phyloP scores from a whole-genome alignment of 92 coral and sea anemone genomes.

The Zoanthus sansibaricus region DNA sequence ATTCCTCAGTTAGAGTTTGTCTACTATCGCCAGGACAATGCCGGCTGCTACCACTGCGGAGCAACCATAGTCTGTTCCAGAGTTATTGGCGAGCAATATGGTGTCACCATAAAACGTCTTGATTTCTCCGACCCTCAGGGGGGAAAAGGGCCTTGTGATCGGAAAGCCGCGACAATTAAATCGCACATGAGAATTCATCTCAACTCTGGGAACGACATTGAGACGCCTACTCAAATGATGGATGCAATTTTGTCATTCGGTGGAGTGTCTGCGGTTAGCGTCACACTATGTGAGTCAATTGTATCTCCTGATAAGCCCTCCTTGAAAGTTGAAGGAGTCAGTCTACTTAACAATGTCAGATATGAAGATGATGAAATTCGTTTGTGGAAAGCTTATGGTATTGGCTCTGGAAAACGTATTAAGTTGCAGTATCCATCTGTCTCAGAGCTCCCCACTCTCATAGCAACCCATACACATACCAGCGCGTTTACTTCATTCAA shows the following conservation, averaged over 20 bases:
- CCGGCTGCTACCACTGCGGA: slow-evolving; percentile 48
- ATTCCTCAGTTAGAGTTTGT: slow-evolving; percentile 29
- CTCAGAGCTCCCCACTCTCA: not conserved
- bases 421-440: not conserved
- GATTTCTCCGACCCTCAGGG: slow-evolving; percentile 68
- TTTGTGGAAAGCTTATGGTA: slow-evolving; percentile 6
- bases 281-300: slow-evolving; percentile 3
- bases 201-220: slow-evolving; percentile 62
- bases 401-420: slow-evolving; percentile 5
- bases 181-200: slow-evolving; percentile 59
- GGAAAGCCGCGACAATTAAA: slow-evolving; percentile 63
- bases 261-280: slow-evolving; percentile 72
- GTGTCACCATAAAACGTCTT: slow-evolving; percentile 56
- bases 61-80: slow-evolving; percentile 33
- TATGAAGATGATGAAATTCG: not conserved
- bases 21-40: slow-evolving; percentile 44
- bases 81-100: slow-evolving; percentile 37
- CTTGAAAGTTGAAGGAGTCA: slow-evolving; percentile 38
- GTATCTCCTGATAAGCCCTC: too few species aligned
- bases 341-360: slow-evolving; percentile 46
- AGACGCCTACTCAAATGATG: slow-evolving; percentile 69
- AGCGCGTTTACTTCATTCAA: not conserved
- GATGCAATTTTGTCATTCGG: slow-evolving; percentile 71
- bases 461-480: not conserved
- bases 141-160: slow-evolving; percentile 66